Evolutionary conservation across 2,113 vertebrate species (phyloP), one percentile per base, ranked within the genome.

Genomic region (Turnix velox): DNA sequence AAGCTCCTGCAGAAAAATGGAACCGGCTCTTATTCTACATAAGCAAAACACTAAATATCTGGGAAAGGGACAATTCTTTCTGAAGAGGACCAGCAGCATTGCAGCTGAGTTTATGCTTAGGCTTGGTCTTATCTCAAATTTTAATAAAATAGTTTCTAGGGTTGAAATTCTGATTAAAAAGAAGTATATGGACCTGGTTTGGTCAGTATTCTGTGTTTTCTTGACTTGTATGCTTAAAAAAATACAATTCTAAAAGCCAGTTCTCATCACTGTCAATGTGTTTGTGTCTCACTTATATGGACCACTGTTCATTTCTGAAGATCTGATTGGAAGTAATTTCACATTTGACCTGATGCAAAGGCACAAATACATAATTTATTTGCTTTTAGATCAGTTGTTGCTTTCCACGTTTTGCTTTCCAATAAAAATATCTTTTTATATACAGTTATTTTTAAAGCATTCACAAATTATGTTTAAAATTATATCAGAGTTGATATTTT

Each of bases 341-440:
- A 72, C 17, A 87, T 82, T 94, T 91, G 82, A 91, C 75, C 54
- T 89, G 66, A 82, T 52, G 28, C 23, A 91, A 87, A 89, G 42
- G 22, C 59, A 91, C 63, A 78, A 91, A 71, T 51, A 37, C 13
- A 65, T 75, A 23, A 68, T 84, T 77, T 86, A 73, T 66, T 87
- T 81, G 5, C 30, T 84, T 91, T 84, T 18, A 74, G 23, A 66
- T 46, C 57, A 58, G 23, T 67, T 84, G 14, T 58, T 73, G 10
- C 14, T 43, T 89, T 75, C 63, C 16, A 23, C 59, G 45, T 66
- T 66, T 69, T 65, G 4, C 12, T 90, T 87, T 68, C 43, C 63
- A 57, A 54, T 20, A 49, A 59, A 72, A 65, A 52, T 3, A 8
- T 5, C 2, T 71, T 80, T 73, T 58, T n/a, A n/a, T n/a, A n/a